Percentiles rank a stretch among this genome's conserved stretches.
Evolutionary conservation across 2,113 vertebrate species (phyloP).

Genomic region (Carlito syrichta): DNA sequence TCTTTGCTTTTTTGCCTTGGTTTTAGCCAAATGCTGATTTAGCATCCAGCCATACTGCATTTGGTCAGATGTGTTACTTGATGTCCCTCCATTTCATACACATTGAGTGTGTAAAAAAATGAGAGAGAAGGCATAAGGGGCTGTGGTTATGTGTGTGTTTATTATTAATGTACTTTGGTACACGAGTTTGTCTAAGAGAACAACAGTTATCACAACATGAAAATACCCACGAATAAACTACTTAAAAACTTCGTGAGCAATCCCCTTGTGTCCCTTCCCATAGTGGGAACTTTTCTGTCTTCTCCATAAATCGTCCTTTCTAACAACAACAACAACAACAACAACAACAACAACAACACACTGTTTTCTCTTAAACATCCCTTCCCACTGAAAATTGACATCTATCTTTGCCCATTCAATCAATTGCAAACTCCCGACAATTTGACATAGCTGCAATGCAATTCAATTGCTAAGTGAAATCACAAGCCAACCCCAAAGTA

Average conservation of each 20-base stretch:
- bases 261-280: no score
- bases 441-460: neutral
- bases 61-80: neutral
- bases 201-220: neutral
- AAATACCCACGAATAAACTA: neutral
- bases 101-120: neutral
- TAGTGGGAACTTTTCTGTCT: no score
- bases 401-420: neutral
- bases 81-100: neutral
- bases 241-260: neutral
- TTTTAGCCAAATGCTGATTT: neutral
- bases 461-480: no score
- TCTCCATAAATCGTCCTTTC: no score
- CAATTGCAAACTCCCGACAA: neutral
- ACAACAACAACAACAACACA: no score
- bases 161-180: neutral
- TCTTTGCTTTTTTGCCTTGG: neutral
- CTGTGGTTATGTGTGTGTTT: neutral
- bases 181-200: neutral
- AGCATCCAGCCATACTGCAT: neutral
- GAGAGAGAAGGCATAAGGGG: neutral
- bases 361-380: neutral
- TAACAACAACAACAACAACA: no score
- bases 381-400: neutral
- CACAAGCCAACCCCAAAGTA: no score